These are phyloP conservation scores for Agrypnus murinus DNA, from an alignment of 2,888 invertebrate species.

Conservation along the genomic window DNA sequence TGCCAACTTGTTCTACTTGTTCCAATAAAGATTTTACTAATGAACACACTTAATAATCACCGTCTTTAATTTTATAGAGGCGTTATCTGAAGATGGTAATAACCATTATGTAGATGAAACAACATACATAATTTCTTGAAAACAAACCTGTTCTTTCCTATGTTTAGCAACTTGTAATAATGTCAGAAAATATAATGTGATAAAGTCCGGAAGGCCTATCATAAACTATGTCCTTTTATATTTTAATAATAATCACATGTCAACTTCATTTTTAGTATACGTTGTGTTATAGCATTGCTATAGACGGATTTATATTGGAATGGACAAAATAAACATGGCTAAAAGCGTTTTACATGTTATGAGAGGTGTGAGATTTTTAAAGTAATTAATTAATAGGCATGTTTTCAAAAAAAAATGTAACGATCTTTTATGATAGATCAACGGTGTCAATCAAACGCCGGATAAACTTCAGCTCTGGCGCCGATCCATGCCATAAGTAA, in stretches of 20 bases:
- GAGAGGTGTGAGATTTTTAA: no score
- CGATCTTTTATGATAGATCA: constrained; percentile 1
- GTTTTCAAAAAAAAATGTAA: no score
- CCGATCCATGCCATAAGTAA: not conserved
- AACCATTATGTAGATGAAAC: constrained; percentile 38
- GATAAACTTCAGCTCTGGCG: constrained; percentile 17
- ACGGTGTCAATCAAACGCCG: constrained; percentile 16
- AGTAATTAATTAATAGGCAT: no score
- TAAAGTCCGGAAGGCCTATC: constrained; percentile 17
- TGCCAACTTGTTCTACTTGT: not conserved
- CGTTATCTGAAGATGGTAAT: constrained; percentile 34
- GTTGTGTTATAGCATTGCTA: no score
- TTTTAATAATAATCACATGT: constrained; percentile 2
- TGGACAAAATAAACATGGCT: no score
- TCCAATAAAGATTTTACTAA: constrained; percentile 13
- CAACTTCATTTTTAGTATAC: constrained; percentile 5
- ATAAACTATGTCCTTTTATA: constrained; percentile 8
- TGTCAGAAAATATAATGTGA: constrained; percentile 17
- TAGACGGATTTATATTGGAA: no score
- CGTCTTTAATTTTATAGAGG: constrained; percentile 29
- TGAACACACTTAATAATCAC: constrained; percentile 17
- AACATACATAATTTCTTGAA: constrained; percentile 25
- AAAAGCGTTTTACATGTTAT: no score
- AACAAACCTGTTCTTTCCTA: constrained; percentile 20
- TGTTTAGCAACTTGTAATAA: constrained; percentile 22